These are phyloP conservation scores for Oryzias sinensis DNA, from an alignment of 2,797 vertebrate species.

Conservation along the genomic window DNA sequence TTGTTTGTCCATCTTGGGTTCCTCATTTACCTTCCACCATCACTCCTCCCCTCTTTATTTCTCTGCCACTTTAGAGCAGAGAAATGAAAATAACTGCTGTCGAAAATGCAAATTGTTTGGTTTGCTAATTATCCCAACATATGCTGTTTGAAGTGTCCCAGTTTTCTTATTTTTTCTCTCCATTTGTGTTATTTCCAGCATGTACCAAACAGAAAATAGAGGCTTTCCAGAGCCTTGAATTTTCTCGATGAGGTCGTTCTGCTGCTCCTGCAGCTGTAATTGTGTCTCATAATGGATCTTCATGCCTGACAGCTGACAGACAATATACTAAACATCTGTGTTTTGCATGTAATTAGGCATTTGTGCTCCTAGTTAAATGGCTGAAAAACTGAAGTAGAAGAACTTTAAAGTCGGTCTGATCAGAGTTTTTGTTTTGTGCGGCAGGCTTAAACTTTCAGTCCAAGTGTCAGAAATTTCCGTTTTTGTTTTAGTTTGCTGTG, in stretches of 20 bases:
- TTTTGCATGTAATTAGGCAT: constrained; percentile 29
- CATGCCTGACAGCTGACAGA: constrained; percentile 40
- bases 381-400: not conserved
- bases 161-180: not conserved
- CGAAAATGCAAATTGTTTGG: constrained; percentile 55
- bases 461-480: no score
- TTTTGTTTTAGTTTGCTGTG: no score
- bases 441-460: no score
- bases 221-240: constrained; percentile 11
- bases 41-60: not conserved
- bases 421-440: no score
- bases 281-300: constrained; percentile 20
- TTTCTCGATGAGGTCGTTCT: constrained; percentile 14
- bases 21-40: constrained; percentile 1
- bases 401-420: no score
- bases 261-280: constrained; percentile 21
- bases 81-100: constrained; percentile 55
- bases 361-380: constrained; percentile 19
- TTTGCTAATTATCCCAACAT: constrained; percentile 56
- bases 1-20: not conserved
- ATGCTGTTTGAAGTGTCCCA: constrained; percentile 53
- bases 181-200: constrained; percentile 5
- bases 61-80: constrained; percentile 9
- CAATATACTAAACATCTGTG: constrained; percentile 37
- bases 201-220: constrained; percentile 3